Percentiles rank a stretch among this genome's conserved stretches.
phyloP scores from a whole-genome alignment of 2,797 vertebrate genomes.

The Parambassis ranga region DNA sequence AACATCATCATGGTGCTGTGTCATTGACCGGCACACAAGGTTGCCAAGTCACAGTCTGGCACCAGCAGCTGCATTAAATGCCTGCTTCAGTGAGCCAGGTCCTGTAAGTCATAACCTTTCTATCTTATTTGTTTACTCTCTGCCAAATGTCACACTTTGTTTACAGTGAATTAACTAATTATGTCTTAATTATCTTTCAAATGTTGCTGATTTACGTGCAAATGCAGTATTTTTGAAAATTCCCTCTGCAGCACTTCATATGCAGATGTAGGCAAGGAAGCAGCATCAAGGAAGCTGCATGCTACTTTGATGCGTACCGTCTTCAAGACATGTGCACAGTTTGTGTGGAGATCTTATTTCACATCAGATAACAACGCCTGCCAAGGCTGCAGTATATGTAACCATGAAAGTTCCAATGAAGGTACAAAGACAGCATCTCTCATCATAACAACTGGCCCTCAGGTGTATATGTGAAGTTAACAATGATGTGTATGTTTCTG shows the following conservation, averaged over 20 bases:
- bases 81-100: background rate
- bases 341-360: background rate
- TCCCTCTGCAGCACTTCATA: too few relatives aligned
- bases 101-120: background rate
- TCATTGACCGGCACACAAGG: conserved; percentile 35
- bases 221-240: too few relatives aligned
- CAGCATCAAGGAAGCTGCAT: background rate
- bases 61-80: background rate
- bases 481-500: conserved; percentile 2
- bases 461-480: conserved; percentile 7
- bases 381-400: conserved; percentile 2
- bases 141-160: conserved; percentile 11
- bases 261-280: background rate
- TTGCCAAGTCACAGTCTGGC: conserved; percentile 37
- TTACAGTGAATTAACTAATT: conserved; percentile 12
- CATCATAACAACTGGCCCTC: background rate
- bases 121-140: conserved; percentile 7
- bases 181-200: conserved; percentile 18
- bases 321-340: background rate
- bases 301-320: background rate
- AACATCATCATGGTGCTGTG: conserved; percentile 42
- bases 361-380: background rate
- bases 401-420: conserved; percentile 14
- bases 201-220: conserved; percentile 15
- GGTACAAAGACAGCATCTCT: background rate